Evolutionary conservation across 2,888 invertebrate species (phyloP), one percentile per base, ranked within the genome.

Genomic region (Exephanes ischioxanthus): DNA sequence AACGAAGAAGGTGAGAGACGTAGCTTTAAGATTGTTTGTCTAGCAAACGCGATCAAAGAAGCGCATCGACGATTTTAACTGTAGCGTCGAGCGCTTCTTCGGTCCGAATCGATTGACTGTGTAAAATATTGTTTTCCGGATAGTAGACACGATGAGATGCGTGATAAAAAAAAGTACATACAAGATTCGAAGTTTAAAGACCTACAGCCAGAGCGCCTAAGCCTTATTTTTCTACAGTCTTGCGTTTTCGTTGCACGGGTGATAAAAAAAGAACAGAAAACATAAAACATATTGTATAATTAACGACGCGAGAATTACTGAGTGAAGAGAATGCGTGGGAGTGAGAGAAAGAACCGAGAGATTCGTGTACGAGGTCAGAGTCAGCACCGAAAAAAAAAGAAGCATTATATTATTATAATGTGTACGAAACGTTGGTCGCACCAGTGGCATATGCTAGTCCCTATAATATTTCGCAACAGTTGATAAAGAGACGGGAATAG

Each of bases 141-240:
- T 63, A 26, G 41, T 55, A 67, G 37, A 53, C 66, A 19, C 48
- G 76, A 7, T 37, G 45, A 83, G 71, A 71, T 82, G 75, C 85
- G 86, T 82, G 26, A 63, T 48, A 63, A 67, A 63, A 37, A 37
- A 41, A 61, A 58, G 51, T 55, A 41, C 61, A 22, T 58, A 79
- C 82, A 75, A 80, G 72, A 86, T 84, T 87, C 87, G 80, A 85
- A 85, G 72, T 81, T 45, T 63, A 51, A 71, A 61, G 70, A 83
- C 68, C 73, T 70, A 85, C 75, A 85, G 85, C 86, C 86, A 90
- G 86, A 92, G 88, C 90, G 90, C 90, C 91, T 92, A 91, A 85
- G 93, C 90, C 91, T 93, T 93, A 93, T 93, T 93, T 93, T 93
- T 93, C 92, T 93, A 93, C 93, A 90, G 88, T 90, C 89, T 91